Base-by-base conservation (phyloP, 2,888 invertebrate species). In the Perizoma flavofasciatum region DNA sequence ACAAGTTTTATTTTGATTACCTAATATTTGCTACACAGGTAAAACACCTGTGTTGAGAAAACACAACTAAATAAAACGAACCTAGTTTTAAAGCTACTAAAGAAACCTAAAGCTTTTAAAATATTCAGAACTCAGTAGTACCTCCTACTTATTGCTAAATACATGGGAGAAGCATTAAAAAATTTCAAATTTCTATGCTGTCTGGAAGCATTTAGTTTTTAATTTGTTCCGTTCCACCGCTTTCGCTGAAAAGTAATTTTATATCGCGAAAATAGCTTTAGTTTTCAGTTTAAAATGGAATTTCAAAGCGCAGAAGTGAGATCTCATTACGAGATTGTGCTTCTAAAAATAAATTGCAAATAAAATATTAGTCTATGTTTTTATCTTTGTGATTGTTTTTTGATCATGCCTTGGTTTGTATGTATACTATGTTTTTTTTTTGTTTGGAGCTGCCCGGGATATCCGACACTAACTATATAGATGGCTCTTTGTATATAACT, bases 261-360 rank as follows among this genome's bases (percentile, higher is more conserved):
- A 68, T 70, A 71, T 71, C 44, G 65, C 63, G 67, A 54, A 70
- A 73, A 71, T 67, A 66, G 67, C 60, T 71, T 64, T 66, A 63
- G 57, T 68, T 67, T 69, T 55, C 48, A 56, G 54, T 54, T 58
- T 40, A 56, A 11, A 54, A 62, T 60, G 37, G 50, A 41, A 47
- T 58, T 55, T 44, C 43, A 40, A 43, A 57, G 33, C 41, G 44
- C 34, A 35, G 46, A 34, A 49, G 41, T 48, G 39, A 61, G 45
- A 59, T 58, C 54, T 63, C 43, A 53, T 56, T 59, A 54, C 10
- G 37, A 52, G 48, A 62, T 58, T 58, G 58, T 9, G 32, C n/a
- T 32, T 8, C 1, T n/a, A 11, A 22, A 39, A 39, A 49, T n/a
- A 39, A 39, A 39, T 9, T n/a, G 10, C 0, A 47, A 35, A 47